Percentiles rank a stretch among this genome's conserved stretches.
phyloP scores from a whole-genome alignment of 2,888 invertebrate species.

The Caradrina kadenii region DNA sequence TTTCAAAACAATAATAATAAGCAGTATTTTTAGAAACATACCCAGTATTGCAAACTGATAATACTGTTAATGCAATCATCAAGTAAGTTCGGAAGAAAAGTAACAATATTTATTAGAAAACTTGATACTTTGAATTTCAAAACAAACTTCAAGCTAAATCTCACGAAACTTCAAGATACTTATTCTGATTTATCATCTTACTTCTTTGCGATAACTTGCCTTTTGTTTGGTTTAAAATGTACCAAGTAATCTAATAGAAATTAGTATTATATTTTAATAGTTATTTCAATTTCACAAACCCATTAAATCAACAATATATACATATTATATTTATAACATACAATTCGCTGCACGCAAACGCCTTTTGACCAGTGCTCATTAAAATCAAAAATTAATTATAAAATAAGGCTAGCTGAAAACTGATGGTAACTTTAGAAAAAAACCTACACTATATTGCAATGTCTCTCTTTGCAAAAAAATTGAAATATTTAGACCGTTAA shows the following conservation, averaged over 20 bases:
- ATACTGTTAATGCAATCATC: constrained; percentile 16
- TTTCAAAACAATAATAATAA: not conserved
- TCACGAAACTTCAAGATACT: constrained; percentile 31
- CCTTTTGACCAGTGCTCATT: constrained; percentile 78
- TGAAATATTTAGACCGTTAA: constrained; percentile 76
- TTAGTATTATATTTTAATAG: constrained; percentile 25
- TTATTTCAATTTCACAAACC: constrained; percentile 43
- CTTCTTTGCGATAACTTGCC: constrained; percentile 24
- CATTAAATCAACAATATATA: constrained; percentile 68
- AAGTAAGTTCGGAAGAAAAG: constrained; percentile 14
- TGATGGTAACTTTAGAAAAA: constrained; percentile 89
- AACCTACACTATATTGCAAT: constrained; percentile 83
- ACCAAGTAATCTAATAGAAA: constrained; percentile 37
- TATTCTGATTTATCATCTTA: constrained; percentile 26
- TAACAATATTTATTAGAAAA: constrained; percentile 32
- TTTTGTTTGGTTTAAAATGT: constrained; percentile 26
- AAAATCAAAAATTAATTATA: constrained; percentile 81
- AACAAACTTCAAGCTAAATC: constrained; percentile 29
- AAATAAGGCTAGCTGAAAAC: constrained; percentile 88
- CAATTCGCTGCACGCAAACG: constrained; percentile 79
- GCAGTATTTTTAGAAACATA: constrained; percentile 16
- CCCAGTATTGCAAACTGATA: constrained; percentile 11
- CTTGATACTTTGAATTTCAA: constrained; percentile 41
- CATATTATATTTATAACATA: constrained; percentile 73
- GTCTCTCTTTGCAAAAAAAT: constrained; percentile 79